Base-by-base conservation (phyloP, 2,113 vertebrate genomes). In the Cardinalis cardinalis region DNA sequence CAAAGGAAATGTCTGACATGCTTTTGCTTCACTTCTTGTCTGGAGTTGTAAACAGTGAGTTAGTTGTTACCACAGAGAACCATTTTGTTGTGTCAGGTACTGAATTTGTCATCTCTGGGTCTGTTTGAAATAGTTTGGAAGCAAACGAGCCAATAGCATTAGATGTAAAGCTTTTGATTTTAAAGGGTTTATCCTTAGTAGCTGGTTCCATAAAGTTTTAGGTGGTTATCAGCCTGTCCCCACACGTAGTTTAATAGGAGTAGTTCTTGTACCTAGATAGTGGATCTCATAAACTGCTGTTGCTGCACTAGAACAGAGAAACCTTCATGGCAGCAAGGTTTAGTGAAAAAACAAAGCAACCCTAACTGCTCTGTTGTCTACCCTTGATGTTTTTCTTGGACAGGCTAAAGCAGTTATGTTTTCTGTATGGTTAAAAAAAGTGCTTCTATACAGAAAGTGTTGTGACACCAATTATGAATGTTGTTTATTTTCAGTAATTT, bases 401-500 rank as follows among this genome's bases (percentile, higher is more conserved):
- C 83, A 89, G 87, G 75, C 93, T 91, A 55, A 95, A 96, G 95
- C 90, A 95, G 88, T 96, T 94, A 64, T 2, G 75, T 91, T 96
- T 93, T 95, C 95, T 93, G 87, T 91, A 88, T 92, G 87, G 84
- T 94, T 75, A 77, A 95, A 65, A 89, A 89, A 97, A 96, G 91
- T 97, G 88, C 94, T 96, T 96, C 94, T 97, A 90, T 91, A 95
- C 95, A 95, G 93, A 93, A 96, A 95, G 97, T 96, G 95, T 96
- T 96, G 90, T 92, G 96, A 95, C 94, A 95, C 97, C 93, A 94
- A 84, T 91, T 94, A 87, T 81, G 97, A 97, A 97, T 97, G 97
- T 97, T 96, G 94, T 93, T 95, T 86, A 95, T 94, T 94, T 85
- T 94, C 91, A 95, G 92, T 95, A 96, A 95, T 96, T 97, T 97